A percentile compares a stretch with the other conserved stretches of the same genome.
Evolutionary conservation across 2,888 invertebrate species (phyloP).

Genomic region (Actias luna): DNA sequence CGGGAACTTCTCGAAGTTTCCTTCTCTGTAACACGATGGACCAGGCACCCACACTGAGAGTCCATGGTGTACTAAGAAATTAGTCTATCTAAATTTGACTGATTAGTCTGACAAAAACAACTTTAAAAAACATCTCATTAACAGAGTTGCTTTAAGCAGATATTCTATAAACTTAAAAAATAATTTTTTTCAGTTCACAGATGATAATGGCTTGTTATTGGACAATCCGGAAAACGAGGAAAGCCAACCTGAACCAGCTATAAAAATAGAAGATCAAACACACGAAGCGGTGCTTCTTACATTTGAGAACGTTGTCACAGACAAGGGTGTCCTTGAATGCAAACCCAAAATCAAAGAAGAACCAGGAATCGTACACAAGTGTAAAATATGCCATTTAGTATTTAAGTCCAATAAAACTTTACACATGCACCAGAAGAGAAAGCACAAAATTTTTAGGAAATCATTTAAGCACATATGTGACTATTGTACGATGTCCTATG

Average conservation of each 20-base stretch:
- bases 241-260: constrained; percentile 49
- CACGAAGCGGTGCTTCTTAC: constrained; percentile 61
- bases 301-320: constrained; percentile 61
- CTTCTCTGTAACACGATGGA: too few relatives aligned
- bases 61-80: too few relatives aligned
- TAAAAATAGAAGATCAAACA: constrained; percentile 58
- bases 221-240: constrained; percentile 52
- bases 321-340: constrained; percentile 34
- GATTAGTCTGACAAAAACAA: too few relatives aligned
- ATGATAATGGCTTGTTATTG: constrained; percentile 48
- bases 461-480: constrained; percentile 64
- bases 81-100: too few relatives aligned
- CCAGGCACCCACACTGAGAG: too few relatives aligned
- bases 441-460: constrained; percentile 59
- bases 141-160: background rate
- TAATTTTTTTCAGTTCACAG: constrained; percentile 55
- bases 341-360: constrained; percentile 20
- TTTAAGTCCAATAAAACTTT: constrained; percentile 64
- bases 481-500: constrained; percentile 68
- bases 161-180: constrained; percentile 2
- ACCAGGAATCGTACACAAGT: constrained; percentile 40
- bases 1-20: too few relatives aligned
- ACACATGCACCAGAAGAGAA: constrained; percentile 63
- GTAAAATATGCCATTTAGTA: constrained; percentile 70
- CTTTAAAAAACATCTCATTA: too few relatives aligned